Conservation (phyloP, 2,888 invertebrate species). For the Conus canariensis region DNA sequence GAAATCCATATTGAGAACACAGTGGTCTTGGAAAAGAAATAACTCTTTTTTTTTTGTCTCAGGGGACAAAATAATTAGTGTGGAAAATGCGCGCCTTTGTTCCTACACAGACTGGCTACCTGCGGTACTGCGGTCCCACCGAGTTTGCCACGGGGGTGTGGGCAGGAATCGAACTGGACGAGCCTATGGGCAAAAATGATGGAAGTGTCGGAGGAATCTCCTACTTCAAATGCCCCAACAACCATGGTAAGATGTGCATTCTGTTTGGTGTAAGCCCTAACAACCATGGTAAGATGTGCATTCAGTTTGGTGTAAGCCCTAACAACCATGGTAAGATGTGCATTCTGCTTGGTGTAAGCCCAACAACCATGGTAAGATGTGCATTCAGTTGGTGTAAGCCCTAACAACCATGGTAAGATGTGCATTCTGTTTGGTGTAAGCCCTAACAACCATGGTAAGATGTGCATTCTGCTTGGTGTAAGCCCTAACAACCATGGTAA, state of each 20-base stretch:
- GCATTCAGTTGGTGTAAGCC: no score
- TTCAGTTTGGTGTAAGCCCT: slow-evolving; percentile 48
- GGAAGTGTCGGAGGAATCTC: slow-evolving; percentile 80
- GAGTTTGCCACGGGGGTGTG: slow-evolving; percentile 80
- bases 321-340: slow-evolving; percentile 76
- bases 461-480: no score
- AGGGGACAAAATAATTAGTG: no score
- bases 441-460: no score
- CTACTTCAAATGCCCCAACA: slow-evolving; percentile 78
- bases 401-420: no score
- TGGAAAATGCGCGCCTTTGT: not conserved
- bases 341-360: not conserved
- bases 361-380: no score
- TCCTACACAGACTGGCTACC: slow-evolving; percentile 61
- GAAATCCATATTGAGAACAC: no score
- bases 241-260: slow-evolving; percentile 74
- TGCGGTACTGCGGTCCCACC: slow-evolving; percentile 79
- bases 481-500: no score
- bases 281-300: slow-evolving; percentile 75
- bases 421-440: no score
- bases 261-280: slow-evolving; percentile 55
- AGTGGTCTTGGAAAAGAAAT: no score
- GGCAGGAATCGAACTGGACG: slow-evolving; percentile 81
- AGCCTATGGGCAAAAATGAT: slow-evolving; percentile 80
- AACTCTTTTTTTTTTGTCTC: no score